A percentile compares a stretch with the other conserved stretches of the same genome.
These are phyloP conservation scores for Phortica okadai DNA, from an alignment of 2,888 invertebrate genomes.

Conservation along the genomic window DNA sequence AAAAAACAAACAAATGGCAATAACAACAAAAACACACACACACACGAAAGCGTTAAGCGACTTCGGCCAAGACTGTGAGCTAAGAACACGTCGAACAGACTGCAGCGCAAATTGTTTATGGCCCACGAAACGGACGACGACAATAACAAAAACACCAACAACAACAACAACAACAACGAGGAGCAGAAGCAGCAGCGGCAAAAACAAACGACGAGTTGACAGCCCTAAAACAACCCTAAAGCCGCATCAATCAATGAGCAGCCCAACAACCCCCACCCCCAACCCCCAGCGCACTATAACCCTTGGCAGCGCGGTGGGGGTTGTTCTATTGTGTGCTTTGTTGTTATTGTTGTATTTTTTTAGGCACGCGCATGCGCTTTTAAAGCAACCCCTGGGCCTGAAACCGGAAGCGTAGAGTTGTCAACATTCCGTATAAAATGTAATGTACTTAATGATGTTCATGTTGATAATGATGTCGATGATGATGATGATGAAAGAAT, in stretches of 20 bases:
- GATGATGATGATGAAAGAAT: background rate
- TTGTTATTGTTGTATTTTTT: background rate
- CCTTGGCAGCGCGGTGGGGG: too few relatives aligned
- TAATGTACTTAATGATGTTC: too few relatives aligned
- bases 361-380: conserved; percentile 8
- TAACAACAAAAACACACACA: background rate
- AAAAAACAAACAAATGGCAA: too few relatives aligned
- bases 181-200: background rate
- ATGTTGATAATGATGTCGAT: too few relatives aligned
- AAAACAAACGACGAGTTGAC: background rate
- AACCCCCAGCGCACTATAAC: background rate
- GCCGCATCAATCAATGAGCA: background rate
- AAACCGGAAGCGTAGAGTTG: too few relatives aligned
- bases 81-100: background rate
- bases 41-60: background rate
- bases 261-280: background rate
- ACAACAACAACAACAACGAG: too few relatives aligned
- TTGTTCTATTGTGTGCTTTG: too few relatives aligned
- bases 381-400: too few relatives aligned
- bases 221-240: background rate
- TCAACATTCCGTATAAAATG: too few relatives aligned
- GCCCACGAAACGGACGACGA: background rate
- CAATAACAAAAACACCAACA: too few relatives aligned
- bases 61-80: background rate
- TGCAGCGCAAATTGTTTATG: conserved; percentile 9